Conservation (phyloP, 1,140 invertebrate genomes). For the Scaptomyza pallida region DNA sequence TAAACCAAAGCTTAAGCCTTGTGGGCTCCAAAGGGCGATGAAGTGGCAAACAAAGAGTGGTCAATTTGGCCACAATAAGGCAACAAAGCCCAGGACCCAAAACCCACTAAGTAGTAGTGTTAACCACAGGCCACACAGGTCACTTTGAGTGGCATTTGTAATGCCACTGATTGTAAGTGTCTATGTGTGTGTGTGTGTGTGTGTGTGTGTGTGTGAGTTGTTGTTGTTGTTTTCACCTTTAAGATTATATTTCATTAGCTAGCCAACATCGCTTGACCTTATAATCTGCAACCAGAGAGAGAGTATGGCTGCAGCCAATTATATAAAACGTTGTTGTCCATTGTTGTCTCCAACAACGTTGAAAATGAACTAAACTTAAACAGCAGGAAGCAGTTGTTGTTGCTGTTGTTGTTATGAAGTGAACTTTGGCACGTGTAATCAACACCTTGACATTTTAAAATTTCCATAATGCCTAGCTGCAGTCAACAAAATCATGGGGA, state of each 20-base stretch:
- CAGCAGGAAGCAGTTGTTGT: background rate
- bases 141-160: conserved; percentile 1
- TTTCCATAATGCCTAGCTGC: conserved; percentile 10
- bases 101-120: conserved; percentile 11
- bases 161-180: conserved; percentile 22
- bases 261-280: conserved; percentile 45
- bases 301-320: conserved; percentile 53
- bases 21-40: background rate
- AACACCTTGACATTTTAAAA: conserved; percentile 58
- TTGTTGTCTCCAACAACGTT: background rate
- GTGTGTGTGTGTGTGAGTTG: conserved; percentile 13
- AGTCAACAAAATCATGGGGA: conserved; percentile 1
- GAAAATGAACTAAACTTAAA: conserved; percentile 21
- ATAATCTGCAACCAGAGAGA: conserved; percentile 37
- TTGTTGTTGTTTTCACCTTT: too few relatives aligned
- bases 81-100: background rate
- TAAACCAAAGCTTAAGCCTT: conserved; percentile 21
- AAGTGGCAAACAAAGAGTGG: background rate
- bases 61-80: conserved; percentile 5
- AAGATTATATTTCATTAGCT: conserved; percentile 63
- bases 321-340: conserved; percentile 11
- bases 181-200: conserved; percentile 14
- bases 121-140: conserved; percentile 24
- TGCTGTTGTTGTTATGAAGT: background rate
- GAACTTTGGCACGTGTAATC: conserved; percentile 59